These are phyloP conservation scores for Bothrops alternatus DNA, from an alignment of 2,797 vertebrate species.

Conservation along the genomic window DNA sequence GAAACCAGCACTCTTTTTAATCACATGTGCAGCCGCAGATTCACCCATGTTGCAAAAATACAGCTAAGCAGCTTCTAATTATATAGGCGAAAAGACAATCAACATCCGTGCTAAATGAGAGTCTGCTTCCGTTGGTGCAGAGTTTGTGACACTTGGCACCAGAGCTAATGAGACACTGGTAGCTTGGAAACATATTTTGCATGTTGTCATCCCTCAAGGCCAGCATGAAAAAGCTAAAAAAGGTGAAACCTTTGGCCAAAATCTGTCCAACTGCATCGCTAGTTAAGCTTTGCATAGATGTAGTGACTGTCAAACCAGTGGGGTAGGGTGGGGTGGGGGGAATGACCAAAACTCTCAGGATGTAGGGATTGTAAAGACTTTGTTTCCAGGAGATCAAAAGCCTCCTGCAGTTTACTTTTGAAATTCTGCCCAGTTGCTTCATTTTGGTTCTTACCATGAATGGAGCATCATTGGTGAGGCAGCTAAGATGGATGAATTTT, in stretches of 20 bases:
- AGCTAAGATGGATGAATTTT: background rate
- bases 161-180: constrained; percentile 52
- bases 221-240: constrained; percentile 33
- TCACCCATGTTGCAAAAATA: background rate
- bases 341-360: background rate
- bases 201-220: constrained; percentile 47
- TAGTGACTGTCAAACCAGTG: constrained; percentile 2
- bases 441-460: background rate
- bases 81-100: background rate
- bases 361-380: background rate
- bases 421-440: background rate
- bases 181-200: constrained; percentile 52
- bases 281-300: background rate
- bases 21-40: background rate
- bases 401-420: background rate
- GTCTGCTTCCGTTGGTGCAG: constrained; percentile 24
- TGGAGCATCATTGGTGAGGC: background rate
- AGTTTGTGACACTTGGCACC: constrained; percentile 42
- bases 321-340: background rate
- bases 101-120: constrained; percentile 11
- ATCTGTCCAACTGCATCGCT: background rate
- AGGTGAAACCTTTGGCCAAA: constrained; percentile 31
- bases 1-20: constrained; percentile 18
- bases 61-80: constrained; percentile 9
- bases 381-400: background rate